Base-by-base conservation (phyloP, 2,888 invertebrate genomes). In the Drosophila neoperkinsi region DNA sequence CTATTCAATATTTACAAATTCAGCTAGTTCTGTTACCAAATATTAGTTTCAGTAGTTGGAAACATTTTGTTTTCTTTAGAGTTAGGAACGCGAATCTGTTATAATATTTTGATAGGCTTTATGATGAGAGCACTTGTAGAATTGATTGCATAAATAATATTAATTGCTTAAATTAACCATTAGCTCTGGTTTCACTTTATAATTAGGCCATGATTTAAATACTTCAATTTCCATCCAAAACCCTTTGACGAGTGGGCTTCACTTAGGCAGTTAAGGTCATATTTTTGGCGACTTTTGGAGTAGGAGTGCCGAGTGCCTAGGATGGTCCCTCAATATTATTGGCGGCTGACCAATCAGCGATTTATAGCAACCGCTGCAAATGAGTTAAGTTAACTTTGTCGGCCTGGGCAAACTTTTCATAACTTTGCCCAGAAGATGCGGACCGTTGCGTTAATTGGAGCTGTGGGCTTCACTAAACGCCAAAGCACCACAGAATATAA, bases 321-420 rank as follows among this genome's bases (percentile, higher is more conserved):
- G 38, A 52, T 46, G 18, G 51, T 30, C 21, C 33, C 21, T 28
- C 46, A 16, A 53, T 38, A n/a, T 34, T 43, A 62, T 46, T 49
- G 56, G 67, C 36, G 68, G 58, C 72, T 71, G 70, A 79, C 78
- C 80, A 79, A 76, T 82, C 69, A 69, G 68, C 73, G 74, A 84
- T 79, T 79, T 79, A 74, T 72, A 59, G 81, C 81, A 71, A 84
- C 74, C 76, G 80, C 60, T 72, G 79, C 83, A 88, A 88, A 85
- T 84, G 88, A 83, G 88, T 85, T 84, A 85, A 85, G 87, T 86
- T 84, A 74, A 86, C 81, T 84, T 84, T 81, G 83, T 63, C 66
- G 79, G 81, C 79, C 59, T 67, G 79, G 81, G 74, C 73, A 76
- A 82, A 88, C 77, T 85, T 84, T 84, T 81, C 74, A 74, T 73